These are phyloP conservation scores for Vicugna pacos DNA, from an alignment of 2,113 vertebrate species.

Conservation along the genomic window DNA sequence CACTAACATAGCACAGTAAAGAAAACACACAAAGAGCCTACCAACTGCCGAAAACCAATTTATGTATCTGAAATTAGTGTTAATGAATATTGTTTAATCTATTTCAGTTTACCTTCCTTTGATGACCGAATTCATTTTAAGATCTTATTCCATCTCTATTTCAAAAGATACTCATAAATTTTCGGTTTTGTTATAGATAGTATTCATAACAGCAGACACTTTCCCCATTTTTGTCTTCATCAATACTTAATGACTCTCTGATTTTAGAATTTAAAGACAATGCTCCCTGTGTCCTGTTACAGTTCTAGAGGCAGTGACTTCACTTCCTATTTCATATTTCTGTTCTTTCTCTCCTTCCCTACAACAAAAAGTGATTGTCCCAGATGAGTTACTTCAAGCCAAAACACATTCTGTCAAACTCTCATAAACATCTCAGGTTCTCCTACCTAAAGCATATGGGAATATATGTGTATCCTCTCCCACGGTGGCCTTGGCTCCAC, in stretches of 20 bases:
- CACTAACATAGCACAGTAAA: neutral
- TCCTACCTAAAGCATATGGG: neutral
- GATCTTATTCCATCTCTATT: neutral
- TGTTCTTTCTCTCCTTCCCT: neutral
- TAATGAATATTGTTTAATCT: slow-evolving; percentile 23
- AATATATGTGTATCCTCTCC: neutral
- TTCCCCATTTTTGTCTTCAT: neutral
- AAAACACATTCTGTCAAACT: neutral
- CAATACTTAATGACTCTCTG: neutral
- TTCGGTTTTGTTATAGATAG: neutral
- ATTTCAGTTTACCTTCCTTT: neutral
- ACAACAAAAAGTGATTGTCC: neutral
- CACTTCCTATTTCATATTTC: neutral
- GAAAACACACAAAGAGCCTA: neutral
- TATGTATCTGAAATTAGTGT: slow-evolving; percentile 14
- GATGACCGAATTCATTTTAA: neutral
- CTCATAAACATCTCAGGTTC: neutral
- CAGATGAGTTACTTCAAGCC: neutral
- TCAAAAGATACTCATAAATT: neutral
- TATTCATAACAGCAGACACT: neutral
- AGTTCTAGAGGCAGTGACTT: neutral
- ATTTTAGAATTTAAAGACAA: neutral
- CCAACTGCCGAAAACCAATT: neutral
- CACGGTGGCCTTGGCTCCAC: neutral
- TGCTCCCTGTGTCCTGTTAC: neutral